Evolutionary conservation across 2,797 vertebrate genomes (phyloP).

Genomic region (Enteromius unitaeniatus): DNA sequence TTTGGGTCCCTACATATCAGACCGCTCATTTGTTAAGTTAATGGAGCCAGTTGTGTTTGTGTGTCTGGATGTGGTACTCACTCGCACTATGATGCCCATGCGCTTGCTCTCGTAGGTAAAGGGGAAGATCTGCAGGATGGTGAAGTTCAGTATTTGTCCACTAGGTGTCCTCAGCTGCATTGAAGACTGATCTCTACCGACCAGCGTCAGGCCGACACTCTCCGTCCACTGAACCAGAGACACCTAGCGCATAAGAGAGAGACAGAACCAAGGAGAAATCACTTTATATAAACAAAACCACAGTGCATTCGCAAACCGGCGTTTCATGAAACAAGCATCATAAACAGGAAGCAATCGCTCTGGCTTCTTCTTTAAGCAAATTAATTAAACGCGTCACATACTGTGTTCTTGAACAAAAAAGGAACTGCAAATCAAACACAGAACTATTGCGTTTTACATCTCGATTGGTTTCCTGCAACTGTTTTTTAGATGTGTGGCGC

Average conservation of each 20-base stretch:
- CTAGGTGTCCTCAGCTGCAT: conserved; percentile 99
- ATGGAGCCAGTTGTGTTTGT: no score
- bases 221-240: conserved; percentile 99
- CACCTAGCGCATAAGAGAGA: conserved; percentile 80
- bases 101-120: conserved; percentile 99
- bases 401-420: not conserved
- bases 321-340: not conserved
- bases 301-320: not conserved
- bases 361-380: not conserved
- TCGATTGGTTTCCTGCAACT: not conserved
- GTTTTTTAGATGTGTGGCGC: conserved; percentile 10
- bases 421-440: not conserved
- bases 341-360: conserved; percentile 9
- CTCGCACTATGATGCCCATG: conserved; percentile 96
- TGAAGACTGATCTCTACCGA: conserved; percentile 95
- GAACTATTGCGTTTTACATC: not conserved
- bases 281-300: not conserved
- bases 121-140: conserved; percentile 96
- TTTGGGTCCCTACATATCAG: not conserved
- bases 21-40: not conserved
- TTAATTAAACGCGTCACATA: not conserved
- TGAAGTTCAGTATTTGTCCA: conserved; percentile 98
- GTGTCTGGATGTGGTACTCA: conserved; percentile 69
- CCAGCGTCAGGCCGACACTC: conserved; percentile 93
- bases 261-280: not conserved